Evolutionary conservation across 2,113 vertebrate species (phyloP).

Genomic region (Galemys pyrenaicus): DNA sequence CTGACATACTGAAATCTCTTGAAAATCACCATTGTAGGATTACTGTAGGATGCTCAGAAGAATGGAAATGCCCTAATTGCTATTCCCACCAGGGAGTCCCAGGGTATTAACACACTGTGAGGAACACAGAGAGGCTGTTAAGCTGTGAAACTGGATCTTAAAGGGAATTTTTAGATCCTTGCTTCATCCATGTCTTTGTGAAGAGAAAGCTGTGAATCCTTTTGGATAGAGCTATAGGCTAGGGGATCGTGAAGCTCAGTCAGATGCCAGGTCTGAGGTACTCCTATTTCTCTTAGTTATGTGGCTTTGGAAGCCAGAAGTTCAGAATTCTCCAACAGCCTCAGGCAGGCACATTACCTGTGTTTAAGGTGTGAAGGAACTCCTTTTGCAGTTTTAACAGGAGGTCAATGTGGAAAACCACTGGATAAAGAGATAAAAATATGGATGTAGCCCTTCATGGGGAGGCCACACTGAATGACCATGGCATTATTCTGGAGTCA

Average conservation of each 20-base stretch:
- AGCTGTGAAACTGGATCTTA: neutral
- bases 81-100: neutral
- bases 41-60: neutral
- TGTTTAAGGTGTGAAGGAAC: neutral
- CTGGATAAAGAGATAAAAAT: neutral
- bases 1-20: neutral
- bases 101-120: neutral
- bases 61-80: neutral
- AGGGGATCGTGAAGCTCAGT: neutral
- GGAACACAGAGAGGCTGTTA: neutral
- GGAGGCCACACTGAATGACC: neutral
- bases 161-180: neutral
- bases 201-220: neutral
- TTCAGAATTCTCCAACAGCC: neutral
- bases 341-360: neutral
- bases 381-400: neutral
- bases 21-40: neutral
- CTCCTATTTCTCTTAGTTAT: neutral
- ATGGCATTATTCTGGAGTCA: neutral
- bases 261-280: fast-evolving
- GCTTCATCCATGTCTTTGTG: neutral
- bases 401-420: neutral
- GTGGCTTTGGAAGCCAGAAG: neutral
- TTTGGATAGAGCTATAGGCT: neutral
- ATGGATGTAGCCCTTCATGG: neutral